Percentiles rank a stretch among this genome's conserved stretches.
phyloP scores from a whole-genome alignment of 2,797 vertebrate species.

The Darevskia mixta region DNA sequence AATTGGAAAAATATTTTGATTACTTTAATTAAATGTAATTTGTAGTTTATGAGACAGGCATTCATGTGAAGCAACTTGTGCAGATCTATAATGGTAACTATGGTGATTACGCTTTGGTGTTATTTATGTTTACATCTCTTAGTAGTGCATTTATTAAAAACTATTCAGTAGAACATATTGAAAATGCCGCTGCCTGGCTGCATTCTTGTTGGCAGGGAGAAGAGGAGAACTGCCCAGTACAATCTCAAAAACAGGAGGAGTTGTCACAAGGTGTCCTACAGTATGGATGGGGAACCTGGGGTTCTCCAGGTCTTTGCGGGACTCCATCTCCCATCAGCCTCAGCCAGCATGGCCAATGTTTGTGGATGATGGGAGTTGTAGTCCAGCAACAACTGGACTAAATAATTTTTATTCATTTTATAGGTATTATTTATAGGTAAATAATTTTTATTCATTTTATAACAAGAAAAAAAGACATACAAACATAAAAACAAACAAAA shows the following conservation, averaged over 20 bases:
- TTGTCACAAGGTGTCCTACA: neutral
- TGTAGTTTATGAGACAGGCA: slow-evolving; percentile 26
- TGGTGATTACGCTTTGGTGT: slow-evolving; percentile 13
- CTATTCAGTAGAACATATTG: neutral
- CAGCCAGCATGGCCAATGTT: too few species aligned
- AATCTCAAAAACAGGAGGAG: neutral
- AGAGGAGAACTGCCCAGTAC: neutral
- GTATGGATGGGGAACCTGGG: too few species aligned
- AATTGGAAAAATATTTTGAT: slow-evolving; percentile 53
- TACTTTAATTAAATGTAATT: slow-evolving; percentile 35
- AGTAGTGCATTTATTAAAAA: slow-evolving; percentile 23
- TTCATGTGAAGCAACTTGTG: slow-evolving; percentile 8
- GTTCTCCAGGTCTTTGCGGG: too few species aligned
- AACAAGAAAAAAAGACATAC: too few species aligned
- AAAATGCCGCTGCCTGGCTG: neutral
- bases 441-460: too few species aligned
- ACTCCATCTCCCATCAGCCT: too few species aligned
- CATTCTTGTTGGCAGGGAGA: neutral
- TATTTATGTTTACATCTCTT: slow-evolving; percentile 15
- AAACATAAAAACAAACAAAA: too few species aligned
- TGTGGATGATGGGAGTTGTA: too few species aligned
- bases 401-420: too few species aligned
- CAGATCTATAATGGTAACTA: slow-evolving; percentile 10
- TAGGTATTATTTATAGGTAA: too few species aligned
- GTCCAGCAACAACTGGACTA: too few species aligned